Percentiles rank a stretch among this genome's conserved stretches.
Evolutionary conservation across 2,797 vertebrate species (phyloP).

Genomic region (Picus viridis): DNA sequence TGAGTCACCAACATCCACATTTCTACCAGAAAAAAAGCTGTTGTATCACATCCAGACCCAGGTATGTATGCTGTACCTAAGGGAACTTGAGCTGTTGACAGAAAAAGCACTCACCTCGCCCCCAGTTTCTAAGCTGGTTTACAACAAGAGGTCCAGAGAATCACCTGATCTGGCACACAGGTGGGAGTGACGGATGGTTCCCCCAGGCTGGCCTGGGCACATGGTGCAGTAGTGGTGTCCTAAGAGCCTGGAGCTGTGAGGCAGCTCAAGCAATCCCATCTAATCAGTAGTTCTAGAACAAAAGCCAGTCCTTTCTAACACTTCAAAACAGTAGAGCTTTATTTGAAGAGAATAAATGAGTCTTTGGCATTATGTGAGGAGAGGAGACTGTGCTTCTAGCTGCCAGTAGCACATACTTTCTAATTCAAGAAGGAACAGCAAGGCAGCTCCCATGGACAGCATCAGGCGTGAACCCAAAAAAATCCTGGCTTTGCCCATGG

Average conservation of each 20-base stretch:
- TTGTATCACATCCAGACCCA: neutral
- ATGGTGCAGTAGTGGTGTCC: neutral
- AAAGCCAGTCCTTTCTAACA: conserved; percentile 21
- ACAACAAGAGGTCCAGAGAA: neutral
- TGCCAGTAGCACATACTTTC: conserved; percentile 84
- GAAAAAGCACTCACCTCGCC: neutral
- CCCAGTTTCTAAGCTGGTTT: neutral
- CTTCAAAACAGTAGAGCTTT: conserved; percentile 68
- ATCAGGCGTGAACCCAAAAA: conserved; percentile 67
- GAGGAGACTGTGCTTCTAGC: conserved; percentile 74
- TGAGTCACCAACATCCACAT: neutral
- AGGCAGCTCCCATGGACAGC: conserved; percentile 58
- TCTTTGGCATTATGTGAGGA: conserved; percentile 69
- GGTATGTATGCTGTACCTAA: accelerated
- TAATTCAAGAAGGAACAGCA: conserved; percentile 72
- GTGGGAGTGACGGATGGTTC: neutral
- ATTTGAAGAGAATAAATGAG: conserved; percentile 67
- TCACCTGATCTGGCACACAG: neutral
- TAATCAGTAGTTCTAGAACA: conserved; percentile 46
- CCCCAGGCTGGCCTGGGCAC: neutral
- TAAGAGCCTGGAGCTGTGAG: neutral
- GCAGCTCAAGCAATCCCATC: neutral
- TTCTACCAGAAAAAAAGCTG: neutral
- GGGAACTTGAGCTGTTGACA: neutral
- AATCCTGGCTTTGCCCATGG: conserved; percentile 69